Base-by-base conservation (phyloP, 1,140 invertebrate genomes). In the Neuroterus valhalla region DNA sequence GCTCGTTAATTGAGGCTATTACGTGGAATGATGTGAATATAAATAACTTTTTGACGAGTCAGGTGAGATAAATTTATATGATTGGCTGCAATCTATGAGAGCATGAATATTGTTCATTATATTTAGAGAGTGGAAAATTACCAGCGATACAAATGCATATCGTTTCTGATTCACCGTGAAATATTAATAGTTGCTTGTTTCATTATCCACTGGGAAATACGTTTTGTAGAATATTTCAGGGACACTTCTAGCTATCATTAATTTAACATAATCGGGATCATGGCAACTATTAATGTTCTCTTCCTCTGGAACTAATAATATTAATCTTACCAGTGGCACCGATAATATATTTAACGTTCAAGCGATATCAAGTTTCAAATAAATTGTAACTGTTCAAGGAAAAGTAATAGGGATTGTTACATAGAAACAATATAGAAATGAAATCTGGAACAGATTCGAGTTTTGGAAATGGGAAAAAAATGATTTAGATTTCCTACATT, bases 111-210 rank as follows among this genome's bases (percentile, higher is more conserved):
- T 14, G 23, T 31, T 14, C 31, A 15, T 31, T 62, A 38, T 31
- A 62, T 62, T 14, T 62, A 14, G 31, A 62, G 52, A 15, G 23
- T 26, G 52, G 52, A 62, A 62, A 62, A 62, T 26, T 62, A 62
- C 52, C 23, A 62, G 21, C 23, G 52, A 31, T 62, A 62, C 31
- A 31, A 62, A 62, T 62, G 52, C 31, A 26, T 62, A 62, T 62
- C 52, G 52, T 62, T 62, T 26, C 26, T 15, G 52, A 62, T 38
- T 62, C 23, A 26, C 14, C 23, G 52, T 62, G 31, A 62, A 62
- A 62, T 62, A 62, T 62, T 62, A 26, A 62, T 62, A 62, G 52
- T 62, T 62, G 23, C 52, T 62, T 38, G 52, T 62, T 62, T 62
- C 52, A 62, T 62, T 62, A 62, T 62, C 52, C 52, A 23, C 23